phyloP scores from a whole-genome alignment of 2,797 vertebrate species.

The Danio albolineatus region DNA sequence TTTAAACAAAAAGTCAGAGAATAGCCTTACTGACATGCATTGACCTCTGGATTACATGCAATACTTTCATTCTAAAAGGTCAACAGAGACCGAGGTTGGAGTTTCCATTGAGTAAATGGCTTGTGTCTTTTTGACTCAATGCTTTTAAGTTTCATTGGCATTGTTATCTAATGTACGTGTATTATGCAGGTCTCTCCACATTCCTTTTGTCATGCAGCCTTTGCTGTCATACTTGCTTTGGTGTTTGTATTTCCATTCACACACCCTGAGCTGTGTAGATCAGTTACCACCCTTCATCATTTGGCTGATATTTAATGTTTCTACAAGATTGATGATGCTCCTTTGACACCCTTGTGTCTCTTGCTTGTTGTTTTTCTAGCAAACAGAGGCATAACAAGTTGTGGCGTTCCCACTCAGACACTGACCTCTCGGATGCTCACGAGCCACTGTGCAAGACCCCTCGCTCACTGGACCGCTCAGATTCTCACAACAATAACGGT shows the following conservation, averaged over 20 bases:
- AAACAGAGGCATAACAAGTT: constrained; percentile 98
- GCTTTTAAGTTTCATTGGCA: background rate
- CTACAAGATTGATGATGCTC: background rate
- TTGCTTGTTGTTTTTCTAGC: constrained; percentile 71
- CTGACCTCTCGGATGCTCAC: constrained; percentile 89
- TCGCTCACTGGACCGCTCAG: constrained; percentile 66
- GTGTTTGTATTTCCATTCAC: constrained; percentile 13
- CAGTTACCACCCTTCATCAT: background rate
- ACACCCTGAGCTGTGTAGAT: constrained; percentile 28
- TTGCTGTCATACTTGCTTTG: constrained; percentile 32
- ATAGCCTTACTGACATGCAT: constrained; percentile 20
- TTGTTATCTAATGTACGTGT: constrained; percentile 18
- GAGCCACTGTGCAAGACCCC: constrained; percentile 78
- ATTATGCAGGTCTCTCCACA: constrained; percentile 32
- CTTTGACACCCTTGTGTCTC: constrained; percentile 14
- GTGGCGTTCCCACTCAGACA: constrained; percentile 96
- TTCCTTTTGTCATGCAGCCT: constrained; percentile 39
- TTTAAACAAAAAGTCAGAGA: constrained; percentile 3
- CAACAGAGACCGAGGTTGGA: constrained; percentile 16
- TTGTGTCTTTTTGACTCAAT: constrained; percentile 7
- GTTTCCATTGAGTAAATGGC: constrained; percentile 30
- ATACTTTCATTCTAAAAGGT: constrained; percentile 7
- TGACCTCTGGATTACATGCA: constrained; percentile 3
- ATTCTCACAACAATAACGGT: constrained; percentile 74
- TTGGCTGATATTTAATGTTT: constrained; percentile 7